Evolutionary conservation across 2,113 vertebrate genomes (phyloP).

Genomic region (Sebastes fasciatus): DNA sequence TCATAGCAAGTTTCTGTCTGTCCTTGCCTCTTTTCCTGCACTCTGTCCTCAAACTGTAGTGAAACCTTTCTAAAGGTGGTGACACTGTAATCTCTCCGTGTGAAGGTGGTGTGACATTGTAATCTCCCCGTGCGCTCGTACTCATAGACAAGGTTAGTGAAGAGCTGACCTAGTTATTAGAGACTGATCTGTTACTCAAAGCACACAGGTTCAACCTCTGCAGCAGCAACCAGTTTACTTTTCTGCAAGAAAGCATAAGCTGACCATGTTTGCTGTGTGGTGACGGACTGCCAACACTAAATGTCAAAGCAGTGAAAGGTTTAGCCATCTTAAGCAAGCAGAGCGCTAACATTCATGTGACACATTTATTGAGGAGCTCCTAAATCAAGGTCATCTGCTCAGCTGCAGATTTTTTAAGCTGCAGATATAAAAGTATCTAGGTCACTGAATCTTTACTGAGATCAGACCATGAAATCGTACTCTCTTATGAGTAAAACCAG

Average conservation of each 20-base stretch:
- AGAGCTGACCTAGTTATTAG: slow-evolving; percentile 24
- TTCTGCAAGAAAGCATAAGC: neutral
- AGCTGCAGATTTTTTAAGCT: slow-evolving; percentile 36
- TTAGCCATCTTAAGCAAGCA: neutral
- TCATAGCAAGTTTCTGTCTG: neutral
- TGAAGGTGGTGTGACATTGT: slow-evolving; percentile 7
- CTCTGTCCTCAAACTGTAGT: neutral
- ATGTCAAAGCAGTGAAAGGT: neutral
- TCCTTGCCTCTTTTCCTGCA: neutral
- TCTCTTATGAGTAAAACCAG: slow-evolving; percentile 21
- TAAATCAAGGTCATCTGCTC: slow-evolving; percentile 59
- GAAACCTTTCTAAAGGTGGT: neutral
- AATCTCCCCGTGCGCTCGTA: slow-evolving; percentile 8
- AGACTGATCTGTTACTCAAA: slow-evolving; percentile 1
- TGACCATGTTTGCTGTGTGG: neutral
- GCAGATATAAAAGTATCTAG: slow-evolving; percentile 54
- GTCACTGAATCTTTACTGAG: slow-evolving; percentile 26
- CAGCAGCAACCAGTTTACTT: neutral
- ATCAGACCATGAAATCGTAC: slow-evolving; percentile 8
- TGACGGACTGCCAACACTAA: neutral
- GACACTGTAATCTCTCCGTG: slow-evolving; percentile 5
- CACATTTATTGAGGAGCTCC: slow-evolving; percentile 46
- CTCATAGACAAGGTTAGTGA: slow-evolving; percentile 11
- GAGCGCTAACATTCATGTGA: slow-evolving; percentile 25
- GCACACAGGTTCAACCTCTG: neutral